Conservation (phyloP, 2,113 vertebrate genomes). For the Ceratotherium simum region DNA sequence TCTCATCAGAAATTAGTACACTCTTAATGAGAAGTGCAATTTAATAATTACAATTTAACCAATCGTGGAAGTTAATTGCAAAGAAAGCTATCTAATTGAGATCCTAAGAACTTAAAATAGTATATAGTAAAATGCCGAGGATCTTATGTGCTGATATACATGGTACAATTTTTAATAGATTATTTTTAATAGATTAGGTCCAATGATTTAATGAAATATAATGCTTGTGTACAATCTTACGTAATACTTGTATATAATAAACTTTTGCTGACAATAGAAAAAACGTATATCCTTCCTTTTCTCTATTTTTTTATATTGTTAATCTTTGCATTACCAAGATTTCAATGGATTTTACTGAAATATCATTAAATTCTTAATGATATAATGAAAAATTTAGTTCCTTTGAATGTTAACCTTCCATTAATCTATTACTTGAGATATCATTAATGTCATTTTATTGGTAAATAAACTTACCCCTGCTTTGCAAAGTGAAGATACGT, state of each 20-base stretch:
- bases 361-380: neutral
- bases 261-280: neutral
- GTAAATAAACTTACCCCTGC: neutral
- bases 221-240: neutral
- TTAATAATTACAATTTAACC: constrained; percentile 71
- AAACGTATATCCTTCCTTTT: neutral
- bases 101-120: constrained; percentile 68
- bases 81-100: constrained; percentile 69
- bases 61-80: constrained; percentile 67
- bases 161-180: constrained; percentile 7
- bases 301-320: neutral
- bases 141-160: neutral
- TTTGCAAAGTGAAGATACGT: neutral
- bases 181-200: constrained; percentile 37
- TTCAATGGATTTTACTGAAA: neutral
- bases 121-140: neutral
- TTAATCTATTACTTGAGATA: neutral
- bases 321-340: neutral
- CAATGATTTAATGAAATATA: neutral
- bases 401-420: neutral
- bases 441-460: neutral
- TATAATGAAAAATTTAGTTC: neutral
- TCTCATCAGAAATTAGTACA: constrained; percentile 64
- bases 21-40: constrained; percentile 66
- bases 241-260: neutral